Base-by-base conservation (phyloP, 2,113 vertebrate species). In the Bufo gargarizans region DNA sequence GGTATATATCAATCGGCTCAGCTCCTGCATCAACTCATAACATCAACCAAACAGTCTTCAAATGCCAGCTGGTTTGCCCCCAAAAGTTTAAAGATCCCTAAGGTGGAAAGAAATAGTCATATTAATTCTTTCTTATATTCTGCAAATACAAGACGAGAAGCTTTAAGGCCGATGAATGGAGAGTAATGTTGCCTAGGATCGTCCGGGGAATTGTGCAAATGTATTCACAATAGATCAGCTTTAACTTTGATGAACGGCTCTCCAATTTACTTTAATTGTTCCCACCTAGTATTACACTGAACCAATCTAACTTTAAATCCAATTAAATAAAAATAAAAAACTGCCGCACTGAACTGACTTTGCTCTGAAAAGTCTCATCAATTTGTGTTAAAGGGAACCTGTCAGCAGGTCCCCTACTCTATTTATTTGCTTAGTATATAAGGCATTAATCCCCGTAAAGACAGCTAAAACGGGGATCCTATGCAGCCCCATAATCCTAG, bases 291-390 rank as follows among this genome's bases (percentile, higher is more conserved):
- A 81, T 92, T 92, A 91, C 87, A 86, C 65, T 81, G 87, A 93
- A 87, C 82, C 87, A 89, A 94, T 91, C 81, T 78, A 89, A 93
- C 90, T 92, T 93, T 89, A 91, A 93, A 92, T 85, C 69, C 82
- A 91, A 90, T 93, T 90, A 92, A 92, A 89, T 76, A 89, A 89
- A 90, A 33, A 33, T 33, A 33, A 33, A 91, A 90, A 77, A 91
- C 43, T 71, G 78, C 4, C 17, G 14, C 72, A 76, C 78, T 85
- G 22, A 59, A 78, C 20, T 72, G 74, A 84, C 89, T 91, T 81
- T 89, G 89, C 83, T 90, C 87, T 63, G 2, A 71, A 90, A 53
- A 84, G 58, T 50, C 86, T 92, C 92, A 91, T 91, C 92, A 89
- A 85, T 92, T 92, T 91, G 79, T 90, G 87, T 94, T 91, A 91